Base-by-base conservation (phyloP, 2,113 vertebrate species). In the Syngnathus floridae region DNA sequence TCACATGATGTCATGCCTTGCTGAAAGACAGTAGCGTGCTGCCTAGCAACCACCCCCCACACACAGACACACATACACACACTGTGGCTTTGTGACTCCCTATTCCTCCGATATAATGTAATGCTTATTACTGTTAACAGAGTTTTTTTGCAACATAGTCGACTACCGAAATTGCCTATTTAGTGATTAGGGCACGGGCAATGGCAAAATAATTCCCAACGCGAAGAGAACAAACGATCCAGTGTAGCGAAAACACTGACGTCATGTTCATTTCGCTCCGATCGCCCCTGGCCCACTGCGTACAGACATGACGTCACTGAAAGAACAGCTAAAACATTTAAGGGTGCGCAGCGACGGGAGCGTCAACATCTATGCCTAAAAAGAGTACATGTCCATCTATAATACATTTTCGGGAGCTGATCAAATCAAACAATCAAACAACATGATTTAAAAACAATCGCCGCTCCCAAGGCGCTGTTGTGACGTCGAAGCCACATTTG, bases 251-350 rank as follows among this genome's bases (percentile, higher is more conserved):
- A n/a, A 40, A 41, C 40, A 40, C 35, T 64, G 45, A 64, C 62
- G 43, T 64, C 45, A 49, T 49, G 26, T 12, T 41, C 40, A 13
- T 31, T 5, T 5, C 5, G 5, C 26, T 12, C 5, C 10, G 45
- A 12, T 12, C 17, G 36, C 63, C 38, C 36, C 22, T 21, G 49
- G 37, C 21, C 46, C 46, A 45, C 46, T 17, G 57, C 60, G 57
- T 12, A 66, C 60, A 89, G 88, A 89, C 84, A 87, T 88, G 87
- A 89, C 88, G 86, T 89, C 89, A 59, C 65, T 9, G 31, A 0
- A 35, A 56, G 58, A 62, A 59, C 62, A 63, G 12, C 48, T 12
- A 43, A 13, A 5, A 26, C 22, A 64, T 19, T 11, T 10, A 11
- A 19, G 11, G 1, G 22, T 31, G 54, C 54, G 54, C 2, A 21